Percentiles rank a stretch among this genome's conserved stretches.
phyloP scores from a whole-genome alignment of 2,797 vertebrate genomes.

The Microcaecilia unicolor region DNA sequence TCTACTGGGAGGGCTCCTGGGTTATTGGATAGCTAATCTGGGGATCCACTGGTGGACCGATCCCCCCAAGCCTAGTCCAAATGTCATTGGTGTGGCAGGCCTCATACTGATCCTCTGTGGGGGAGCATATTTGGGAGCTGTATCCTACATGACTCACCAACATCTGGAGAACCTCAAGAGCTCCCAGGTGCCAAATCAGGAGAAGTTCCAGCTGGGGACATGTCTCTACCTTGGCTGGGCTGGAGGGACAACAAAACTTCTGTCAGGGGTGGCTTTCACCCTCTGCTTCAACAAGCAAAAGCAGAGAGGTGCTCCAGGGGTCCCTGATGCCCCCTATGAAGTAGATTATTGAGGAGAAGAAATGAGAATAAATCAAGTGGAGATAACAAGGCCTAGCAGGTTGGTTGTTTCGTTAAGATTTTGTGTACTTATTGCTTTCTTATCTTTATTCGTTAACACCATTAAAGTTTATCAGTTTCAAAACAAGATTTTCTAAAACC shows the following conservation, averaged over 20 bases:
- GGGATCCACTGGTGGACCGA: neutral
- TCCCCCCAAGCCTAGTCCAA: rapidly evolving
- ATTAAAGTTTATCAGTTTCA: no score
- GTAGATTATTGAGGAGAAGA: neutral
- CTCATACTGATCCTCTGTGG: neutral
- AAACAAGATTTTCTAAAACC: no score
- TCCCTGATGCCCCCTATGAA: neutral
- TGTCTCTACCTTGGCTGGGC: constrained; percentile 8
- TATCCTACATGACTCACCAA: neutral
- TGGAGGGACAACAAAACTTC: neutral
- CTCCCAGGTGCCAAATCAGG: rapidly evolving
- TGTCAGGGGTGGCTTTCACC: neutral
- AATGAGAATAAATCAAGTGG: no score
- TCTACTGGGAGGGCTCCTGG: neutral
- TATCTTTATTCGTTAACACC: no score
- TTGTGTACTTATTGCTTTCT: no score
- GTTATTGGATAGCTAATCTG: neutral
- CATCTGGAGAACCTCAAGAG: neutral
- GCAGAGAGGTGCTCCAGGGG: rapidly evolving
- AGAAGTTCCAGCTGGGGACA: neutral
- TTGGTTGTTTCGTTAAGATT: no score
- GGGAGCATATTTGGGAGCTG: neutral
- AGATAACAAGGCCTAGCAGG: no score
- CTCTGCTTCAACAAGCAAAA: neutral
- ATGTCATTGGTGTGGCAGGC: neutral